Base-by-base conservation (phyloP, 2,888 invertebrate species). In the Tetropium fuscum region DNA sequence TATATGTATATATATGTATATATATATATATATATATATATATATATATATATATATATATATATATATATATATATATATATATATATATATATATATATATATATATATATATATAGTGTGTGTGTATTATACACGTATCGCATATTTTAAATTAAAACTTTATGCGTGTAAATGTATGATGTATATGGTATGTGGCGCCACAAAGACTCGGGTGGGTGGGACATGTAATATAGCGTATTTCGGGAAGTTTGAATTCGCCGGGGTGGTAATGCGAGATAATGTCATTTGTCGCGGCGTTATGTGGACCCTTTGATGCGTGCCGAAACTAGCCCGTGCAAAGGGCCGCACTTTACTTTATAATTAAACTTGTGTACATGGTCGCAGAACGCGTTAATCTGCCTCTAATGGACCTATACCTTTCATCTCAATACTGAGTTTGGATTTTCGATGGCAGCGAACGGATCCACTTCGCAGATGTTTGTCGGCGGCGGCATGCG, bases 391-490 rank as follows among this genome's bases (percentile, higher is more conserved):
- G 72, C 74, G 72, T 72, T 75, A 77, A 77, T 77, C 74, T 72
- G 70, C 70, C 74, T 68, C 73, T 77, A 77, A 77, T 77, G 76
- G 75, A 74, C 73, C 72, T 72, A 69, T 72, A 74, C 74, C 76
- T 75, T 76, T 75, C 76, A 75, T 76, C 74, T 75, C 70, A 66
- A 71, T 72, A 71, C 67, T 60, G 71, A 71, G 73, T 74, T 72
- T 66, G 56, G 55, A 63, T 45, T 60, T 56, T 43, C 48, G 34
- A 32, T 40, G 19, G 53, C 18, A 25, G 7, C 48, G 55, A 45
- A 53, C 55, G 63, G 60, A 64, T 66, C 64, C 64, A 62, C 64
- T 67, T 67, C 67, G 54, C 53, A 63, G 63, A 67, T 64, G 64
- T 41, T 47, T 25, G 43, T 56, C 10, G 56, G 32, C 27, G 22